These are phyloP conservation scores for Heterochromis multidens DNA, from an alignment of 2,113 vertebrate genomes.

Conservation along the genomic window DNA sequence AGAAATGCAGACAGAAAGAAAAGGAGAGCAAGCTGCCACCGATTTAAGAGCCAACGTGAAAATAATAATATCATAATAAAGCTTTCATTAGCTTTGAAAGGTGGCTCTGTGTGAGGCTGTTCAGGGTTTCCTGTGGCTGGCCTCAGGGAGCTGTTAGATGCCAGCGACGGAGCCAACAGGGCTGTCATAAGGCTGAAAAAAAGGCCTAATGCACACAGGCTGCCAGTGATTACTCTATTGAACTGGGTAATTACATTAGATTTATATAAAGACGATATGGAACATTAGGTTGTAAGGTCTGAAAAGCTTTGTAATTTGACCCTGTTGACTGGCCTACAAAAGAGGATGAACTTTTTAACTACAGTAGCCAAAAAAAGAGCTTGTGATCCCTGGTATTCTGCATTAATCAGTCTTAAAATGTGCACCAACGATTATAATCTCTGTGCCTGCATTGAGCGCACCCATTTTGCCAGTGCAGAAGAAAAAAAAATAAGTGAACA, in stretches of 20 bases:
- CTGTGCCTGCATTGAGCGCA: background rate
- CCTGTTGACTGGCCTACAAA: background rate
- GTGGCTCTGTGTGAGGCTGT: constrained; percentile 63
- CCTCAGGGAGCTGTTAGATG: constrained; percentile 46
- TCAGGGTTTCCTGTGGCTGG: constrained; percentile 41
- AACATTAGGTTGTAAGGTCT: constrained; percentile 16
- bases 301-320: constrained; percentile 12
- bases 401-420: background rate
- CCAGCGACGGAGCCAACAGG: constrained; percentile 31
- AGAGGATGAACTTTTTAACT: background rate
- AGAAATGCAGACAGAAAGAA: background rate
- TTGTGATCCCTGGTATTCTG: background rate
- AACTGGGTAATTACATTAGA: constrained; percentile 49
- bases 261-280: constrained; percentile 24
- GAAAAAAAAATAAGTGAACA: background rate
- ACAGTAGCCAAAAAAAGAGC: background rate
- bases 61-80: constrained; percentile 67
- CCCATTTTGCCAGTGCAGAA: background rate
- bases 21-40: background rate
- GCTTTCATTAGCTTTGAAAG: constrained; percentile 70
- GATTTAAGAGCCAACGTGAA: constrained; percentile 36
- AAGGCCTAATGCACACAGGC: constrained; percentile 28
- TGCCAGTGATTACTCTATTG: constrained; percentile 43
- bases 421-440: background rate
- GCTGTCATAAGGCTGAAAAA: constrained; percentile 37